Conservation (phyloP, 2,888 invertebrate species). For the Nephrotoma flavescens region DNA sequence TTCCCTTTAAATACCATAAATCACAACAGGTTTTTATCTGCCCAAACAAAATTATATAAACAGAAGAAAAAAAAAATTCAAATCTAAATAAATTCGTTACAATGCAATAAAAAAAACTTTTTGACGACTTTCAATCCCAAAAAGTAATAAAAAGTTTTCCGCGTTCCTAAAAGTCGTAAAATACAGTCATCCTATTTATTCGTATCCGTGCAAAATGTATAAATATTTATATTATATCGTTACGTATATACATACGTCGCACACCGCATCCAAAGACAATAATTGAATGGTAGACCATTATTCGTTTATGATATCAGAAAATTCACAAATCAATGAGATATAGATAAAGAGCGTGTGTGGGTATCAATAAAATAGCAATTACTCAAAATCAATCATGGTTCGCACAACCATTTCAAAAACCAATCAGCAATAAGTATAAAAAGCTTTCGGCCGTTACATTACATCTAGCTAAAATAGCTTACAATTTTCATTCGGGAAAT, state of each 20-base stretch:
- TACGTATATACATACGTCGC: no score
- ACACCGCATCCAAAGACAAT: background rate
- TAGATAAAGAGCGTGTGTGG: background rate
- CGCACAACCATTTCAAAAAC: background rate
- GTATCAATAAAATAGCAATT: background rate
- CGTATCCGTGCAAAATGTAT: background rate
- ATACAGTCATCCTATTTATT: background rate
- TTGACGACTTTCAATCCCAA: background rate
- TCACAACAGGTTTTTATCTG: no score
- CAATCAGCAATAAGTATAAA: background rate
- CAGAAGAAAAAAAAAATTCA: background rate
- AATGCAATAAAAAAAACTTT: background rate
- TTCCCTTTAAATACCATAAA: no score
- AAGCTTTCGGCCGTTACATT: background rate
- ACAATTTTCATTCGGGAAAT: background rate
- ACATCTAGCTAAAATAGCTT: background rate
- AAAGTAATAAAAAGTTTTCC: background rate
- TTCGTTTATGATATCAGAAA: background rate
- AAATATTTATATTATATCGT: background rate
- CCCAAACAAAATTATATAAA: background rate
- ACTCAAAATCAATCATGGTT: background rate
- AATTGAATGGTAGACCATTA: background rate
- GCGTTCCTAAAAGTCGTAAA: background rate
- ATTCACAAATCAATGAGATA: background rate
- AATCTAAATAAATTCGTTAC: background rate